These are phyloP conservation scores for Platichthys stellatus DNA, from an alignment of 2,113 vertebrate species.

Conservation along the genomic window DNA sequence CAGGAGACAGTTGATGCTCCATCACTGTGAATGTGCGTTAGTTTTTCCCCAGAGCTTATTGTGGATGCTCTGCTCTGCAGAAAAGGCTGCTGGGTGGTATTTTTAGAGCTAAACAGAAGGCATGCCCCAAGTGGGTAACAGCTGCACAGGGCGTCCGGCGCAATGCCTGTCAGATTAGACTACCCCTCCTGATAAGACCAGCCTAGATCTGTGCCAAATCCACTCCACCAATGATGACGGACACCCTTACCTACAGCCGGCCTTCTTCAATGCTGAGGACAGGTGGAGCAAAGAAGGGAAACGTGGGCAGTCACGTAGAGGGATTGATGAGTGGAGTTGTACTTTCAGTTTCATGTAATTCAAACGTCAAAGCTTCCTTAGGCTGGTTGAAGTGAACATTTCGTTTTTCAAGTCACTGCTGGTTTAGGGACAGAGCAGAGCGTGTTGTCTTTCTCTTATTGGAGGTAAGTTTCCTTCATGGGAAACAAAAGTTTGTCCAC, in stretches of 20 bases:
- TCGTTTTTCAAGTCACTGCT: conserved; percentile 42
- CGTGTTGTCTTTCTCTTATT: conserved; percentile 15
- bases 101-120: conserved; percentile 80
- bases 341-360: not conserved
- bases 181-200: conserved; percentile 70
- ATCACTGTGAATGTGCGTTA: conserved; percentile 17
- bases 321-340: not conserved
- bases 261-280: conserved; percentile 16
- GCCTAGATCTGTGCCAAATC: conserved; percentile 68
- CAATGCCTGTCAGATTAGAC: conserved; percentile 76
- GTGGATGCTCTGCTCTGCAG: conserved; percentile 49
- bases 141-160: conserved; percentile 72
- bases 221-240: conserved; percentile 68
- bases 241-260: conserved; percentile 28
- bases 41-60: conserved; percentile 25
- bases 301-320: conserved; percentile 27
- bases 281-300: conserved; percentile 13
- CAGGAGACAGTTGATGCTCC: conserved; percentile 15
- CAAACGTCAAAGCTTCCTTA: conserved; percentile 9
- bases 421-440: conserved; percentile 13
- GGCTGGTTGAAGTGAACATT: conserved; percentile 51
- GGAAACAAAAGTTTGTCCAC: not conserved
- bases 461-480: conserved; percentile 43
- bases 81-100: conserved; percentile 71
- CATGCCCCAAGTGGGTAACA: conserved; percentile 76